Base-by-base conservation (phyloP, 2,797 vertebrate species). In the Tachyglossus aculeatus region DNA sequence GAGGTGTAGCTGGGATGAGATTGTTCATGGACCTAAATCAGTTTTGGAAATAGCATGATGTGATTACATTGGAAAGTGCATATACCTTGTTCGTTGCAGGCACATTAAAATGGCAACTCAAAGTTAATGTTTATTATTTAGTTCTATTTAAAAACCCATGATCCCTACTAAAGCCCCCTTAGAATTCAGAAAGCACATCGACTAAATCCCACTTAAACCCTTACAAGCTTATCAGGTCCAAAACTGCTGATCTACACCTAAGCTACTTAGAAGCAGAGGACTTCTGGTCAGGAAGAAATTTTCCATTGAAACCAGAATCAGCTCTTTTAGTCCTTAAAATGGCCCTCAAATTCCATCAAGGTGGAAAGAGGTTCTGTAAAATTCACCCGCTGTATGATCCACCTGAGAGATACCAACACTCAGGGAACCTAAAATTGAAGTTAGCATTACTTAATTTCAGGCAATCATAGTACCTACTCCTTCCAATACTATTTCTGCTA, bases 231-330 rank as follows among this genome's bases (percentile, higher is more conserved):
- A 11, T 27, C 71, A 48, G 3, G 25, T 9, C 24, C 48, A 47
- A 11, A 34, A 18, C 22, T 22, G 31, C 22, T 59, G 13, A 31
- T 53, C 12, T 1, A 55, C 6, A 33, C 32, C 55, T 19, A 52
- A 53, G 22, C 18, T 32, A 67, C 38, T 33, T 14, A 27, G 13
- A n/a, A 67, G 16, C 7, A 67, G 12, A 55, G 22, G 57, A 21
- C 61, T 53, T 74, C 47, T 59, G 18, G 54, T 12, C 55, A 50
- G 53, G 65, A 59, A 14, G 2, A n/a, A 69, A 61, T n/a, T 50
- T 40, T n/a, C 1, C 55, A 85, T 66, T 69, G 51, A 19, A 39
- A 53, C 5, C 29, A 65, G 44, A 82, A 29, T 54, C 56, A 58
- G 44, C 50, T 73, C 74, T 41, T 0, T 19, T 67, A 25, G 63